A percentile compares a stretch with the other conserved stretches of the same genome.
Conservation (phyloP, 2,797 vertebrate species). For the Spinus pinus region DNA sequence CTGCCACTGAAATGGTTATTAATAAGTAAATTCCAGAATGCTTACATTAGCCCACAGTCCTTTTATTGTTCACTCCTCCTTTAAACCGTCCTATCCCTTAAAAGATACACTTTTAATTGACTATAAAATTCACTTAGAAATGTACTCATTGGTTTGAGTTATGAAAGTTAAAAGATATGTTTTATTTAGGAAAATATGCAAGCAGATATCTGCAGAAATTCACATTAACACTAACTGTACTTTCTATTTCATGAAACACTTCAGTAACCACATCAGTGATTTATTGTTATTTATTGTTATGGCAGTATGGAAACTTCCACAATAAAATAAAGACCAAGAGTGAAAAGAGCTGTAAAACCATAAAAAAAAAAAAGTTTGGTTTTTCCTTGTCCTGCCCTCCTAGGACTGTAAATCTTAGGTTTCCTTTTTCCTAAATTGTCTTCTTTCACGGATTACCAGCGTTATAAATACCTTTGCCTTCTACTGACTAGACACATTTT, state of each 20-base stretch:
- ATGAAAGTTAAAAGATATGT: not conserved
- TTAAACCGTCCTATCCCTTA: constrained; percentile 18
- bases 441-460: constrained; percentile 66
- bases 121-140: constrained; percentile 41
- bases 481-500: constrained; percentile 69
- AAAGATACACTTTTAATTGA: constrained; percentile 31
- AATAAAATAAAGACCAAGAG: constrained; percentile 49
- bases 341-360: constrained; percentile 82
- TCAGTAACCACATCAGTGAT: not conserved
- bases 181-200: not conserved
- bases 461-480: constrained; percentile 77
- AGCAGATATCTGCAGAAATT: not conserved
- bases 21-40: constrained; percentile 58
- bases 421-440: constrained; percentile 64
- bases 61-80: constrained; percentile 46
- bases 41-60: constrained; percentile 40
- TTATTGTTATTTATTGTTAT: constrained; percentile 19
- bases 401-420: constrained; percentile 81
- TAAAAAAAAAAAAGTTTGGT: constrained; percentile 15
- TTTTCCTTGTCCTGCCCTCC: constrained; percentile 72
- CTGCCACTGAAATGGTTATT: constrained; percentile 46
- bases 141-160: not conserved
- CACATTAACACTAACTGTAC: not conserved
- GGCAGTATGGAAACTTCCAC: constrained; percentile 44
- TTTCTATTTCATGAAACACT: constrained; percentile 10